These are phyloP conservation scores for Opisthograptis luteolata DNA, from an alignment of 2,888 invertebrate species.

Conservation along the genomic window DNA sequence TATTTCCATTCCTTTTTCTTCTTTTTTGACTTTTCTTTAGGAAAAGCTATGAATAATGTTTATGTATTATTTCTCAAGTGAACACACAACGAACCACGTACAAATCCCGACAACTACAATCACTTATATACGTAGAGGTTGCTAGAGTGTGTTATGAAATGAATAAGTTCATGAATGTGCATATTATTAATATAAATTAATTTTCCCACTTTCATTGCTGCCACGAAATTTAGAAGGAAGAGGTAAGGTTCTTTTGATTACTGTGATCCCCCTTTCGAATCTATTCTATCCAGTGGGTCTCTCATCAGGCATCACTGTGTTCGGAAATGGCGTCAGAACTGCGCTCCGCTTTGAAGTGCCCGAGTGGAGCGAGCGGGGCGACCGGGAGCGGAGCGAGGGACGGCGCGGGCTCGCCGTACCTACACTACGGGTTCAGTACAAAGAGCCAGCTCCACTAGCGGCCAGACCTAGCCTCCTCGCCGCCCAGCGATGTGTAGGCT, in stretches of 20 bases:
- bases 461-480: conserved; percentile 71
- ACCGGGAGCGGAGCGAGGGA: conserved; percentile 66
- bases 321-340: conserved; percentile 90
- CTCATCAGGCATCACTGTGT: conserved; percentile 87
- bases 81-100: no score
- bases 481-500: conserved; percentile 77
- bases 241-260: conserved; percentile 64
- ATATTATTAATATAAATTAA: not conserved
- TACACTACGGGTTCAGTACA: conserved; percentile 86
- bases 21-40: no score
- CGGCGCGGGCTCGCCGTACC: conserved; percentile 85
- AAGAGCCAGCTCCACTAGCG: conserved; percentile 81
- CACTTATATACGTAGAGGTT: no score
- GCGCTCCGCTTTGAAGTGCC: conserved; percentile 87
- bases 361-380: conserved; percentile 77
- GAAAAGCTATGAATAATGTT: no score
- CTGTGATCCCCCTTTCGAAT: not conserved
- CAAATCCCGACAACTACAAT: no score
- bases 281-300: conserved; percentile 32
- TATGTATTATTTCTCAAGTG: no score
- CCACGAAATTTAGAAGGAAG: conserved; percentile 64
- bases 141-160: no score
- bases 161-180: no score
- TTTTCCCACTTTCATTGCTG: conserved; percentile 31
- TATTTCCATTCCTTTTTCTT: no score